phyloP scores from a whole-genome alignment of 2,888 invertebrate species.

The Prostheceraeus crozeri region DNA sequence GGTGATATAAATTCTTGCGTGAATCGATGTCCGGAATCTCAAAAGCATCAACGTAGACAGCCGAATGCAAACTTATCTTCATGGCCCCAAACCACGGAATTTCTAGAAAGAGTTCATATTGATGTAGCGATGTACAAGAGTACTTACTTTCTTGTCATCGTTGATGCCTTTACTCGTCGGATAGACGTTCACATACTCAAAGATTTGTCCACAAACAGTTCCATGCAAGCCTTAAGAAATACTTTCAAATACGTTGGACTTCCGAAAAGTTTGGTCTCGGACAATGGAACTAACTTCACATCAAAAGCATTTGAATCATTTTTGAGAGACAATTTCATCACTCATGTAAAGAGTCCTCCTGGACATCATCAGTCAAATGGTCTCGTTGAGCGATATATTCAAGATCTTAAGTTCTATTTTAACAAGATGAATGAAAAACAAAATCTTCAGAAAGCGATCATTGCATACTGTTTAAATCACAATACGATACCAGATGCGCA shows the following conservation, averaged over 20 bases:
- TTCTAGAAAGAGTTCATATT: slow-evolving; percentile 27
- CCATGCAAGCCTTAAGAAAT: background rate
- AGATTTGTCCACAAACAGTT: slow-evolving; percentile 9
- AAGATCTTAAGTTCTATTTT: slow-evolving; percentile 21
- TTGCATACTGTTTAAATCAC: no score
- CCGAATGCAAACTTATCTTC: slow-evolving; percentile 20
- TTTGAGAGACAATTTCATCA: background rate
- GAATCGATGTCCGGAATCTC: no score
- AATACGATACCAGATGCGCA: no score
- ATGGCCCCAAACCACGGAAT: slow-evolving; percentile 19
- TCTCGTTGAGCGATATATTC: background rate
- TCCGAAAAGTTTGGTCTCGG: slow-evolving; percentile 8
- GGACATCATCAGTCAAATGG: slow-evolving; percentile 22
- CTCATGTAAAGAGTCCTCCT: slow-evolving; percentile 2
- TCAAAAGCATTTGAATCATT: slow-evolving; percentile 11
- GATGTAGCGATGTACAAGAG: no score
- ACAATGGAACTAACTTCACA: slow-evolving; percentile 31
- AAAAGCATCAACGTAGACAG: slow-evolving; percentile 22
- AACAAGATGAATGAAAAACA: no score
- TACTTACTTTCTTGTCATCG: no score
- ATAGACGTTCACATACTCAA: slow-evolving; percentile 27
- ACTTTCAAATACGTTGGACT: slow-evolving; percentile 15
- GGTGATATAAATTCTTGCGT: no score
- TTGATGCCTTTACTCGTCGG: slow-evolving; percentile 26
- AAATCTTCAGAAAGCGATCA: no score